These are phyloP conservation scores for Gortyna flavago DNA, from an alignment of 2,888 invertebrate genomes.

Conservation along the genomic window DNA sequence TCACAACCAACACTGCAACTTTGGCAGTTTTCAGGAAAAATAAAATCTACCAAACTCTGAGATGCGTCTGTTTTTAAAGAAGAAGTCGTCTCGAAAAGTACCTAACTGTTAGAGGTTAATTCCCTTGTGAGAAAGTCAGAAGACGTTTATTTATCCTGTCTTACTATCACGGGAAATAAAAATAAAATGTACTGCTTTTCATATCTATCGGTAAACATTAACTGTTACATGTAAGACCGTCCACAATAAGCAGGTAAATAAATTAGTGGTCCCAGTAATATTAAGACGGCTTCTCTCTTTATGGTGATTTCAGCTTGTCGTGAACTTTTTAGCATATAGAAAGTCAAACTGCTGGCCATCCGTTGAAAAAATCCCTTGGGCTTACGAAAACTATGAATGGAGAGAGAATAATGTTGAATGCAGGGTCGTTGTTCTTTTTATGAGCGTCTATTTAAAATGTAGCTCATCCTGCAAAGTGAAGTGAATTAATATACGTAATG, in stretches of 20 bases:
- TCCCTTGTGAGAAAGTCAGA: constrained; percentile 13
- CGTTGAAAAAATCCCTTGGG: not conserved
- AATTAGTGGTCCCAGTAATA: not conserved
- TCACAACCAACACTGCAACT: constrained; percentile 1
- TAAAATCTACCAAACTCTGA: not conserved
- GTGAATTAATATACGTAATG: constrained; percentile 32
- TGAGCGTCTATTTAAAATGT: constrained; percentile 9
- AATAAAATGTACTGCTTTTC: not conserved
- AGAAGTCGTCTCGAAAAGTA: constrained; percentile 26
- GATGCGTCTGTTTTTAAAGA: constrained; percentile 35
- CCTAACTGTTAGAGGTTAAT: constrained; percentile 35
- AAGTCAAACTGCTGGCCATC: not conserved
- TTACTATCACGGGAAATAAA: not conserved
- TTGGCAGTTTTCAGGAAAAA: not conserved
- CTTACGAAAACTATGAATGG: constrained; percentile 2
- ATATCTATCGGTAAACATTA: not conserved
- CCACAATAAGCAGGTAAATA: not conserved
- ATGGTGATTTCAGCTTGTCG: not conserved
- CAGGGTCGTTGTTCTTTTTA: constrained; percentile 4
- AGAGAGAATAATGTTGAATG: not conserved
- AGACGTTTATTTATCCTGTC: constrained; percentile 2
- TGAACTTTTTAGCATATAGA: constrained; percentile 3
- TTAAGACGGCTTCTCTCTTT: not conserved
- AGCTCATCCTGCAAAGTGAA: constrained; percentile 10
- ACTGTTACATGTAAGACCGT: not conserved